These are phyloP conservation scores for Folsomia manolachei DNA, from an alignment of 2,888 invertebrate genomes.

Conservation along the genomic window DNA sequence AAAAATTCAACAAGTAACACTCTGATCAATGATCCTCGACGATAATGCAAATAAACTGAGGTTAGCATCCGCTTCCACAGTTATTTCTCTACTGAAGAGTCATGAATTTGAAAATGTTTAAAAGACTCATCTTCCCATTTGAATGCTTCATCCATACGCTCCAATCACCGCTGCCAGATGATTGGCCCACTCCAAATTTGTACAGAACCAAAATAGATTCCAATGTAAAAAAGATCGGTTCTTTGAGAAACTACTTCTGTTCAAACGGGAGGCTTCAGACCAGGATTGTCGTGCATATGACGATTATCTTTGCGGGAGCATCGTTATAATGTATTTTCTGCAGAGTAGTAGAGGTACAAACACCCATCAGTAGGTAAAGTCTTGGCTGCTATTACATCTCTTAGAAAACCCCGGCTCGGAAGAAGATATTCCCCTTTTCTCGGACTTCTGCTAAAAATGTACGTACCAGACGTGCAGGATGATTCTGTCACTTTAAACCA, in stretches of 20 bases:
- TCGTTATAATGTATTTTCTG: neutral
- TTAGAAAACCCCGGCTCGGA: neutral
- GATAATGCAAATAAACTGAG: conserved; percentile 49
- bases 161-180: conserved; percentile 51
- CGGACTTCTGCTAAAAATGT: conserved; percentile 27
- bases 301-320: conserved; percentile 16
- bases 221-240: conserved; percentile 21
- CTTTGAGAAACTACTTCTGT: conserved; percentile 12
- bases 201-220: conserved; percentile 51
- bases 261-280: conserved; percentile 1
- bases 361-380: neutral
- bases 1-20: neutral
- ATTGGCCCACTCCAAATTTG: conserved; percentile 52
- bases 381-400: neutral
- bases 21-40: conserved; percentile 33
- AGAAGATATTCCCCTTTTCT: conserved; percentile 28
- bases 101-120: conserved; percentile 21
- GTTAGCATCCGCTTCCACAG: conserved; percentile 23
- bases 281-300: conserved; percentile 11
- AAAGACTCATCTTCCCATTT: conserved; percentile 41
- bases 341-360: neutral
- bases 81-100: neutral
- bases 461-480: conserved; percentile 20
- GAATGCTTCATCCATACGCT: conserved; percentile 45
- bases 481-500: conserved; percentile 15